Base-by-base conservation (phyloP, 2,797 vertebrate genomes). In the Yasuhikotakia modesta region DNA sequence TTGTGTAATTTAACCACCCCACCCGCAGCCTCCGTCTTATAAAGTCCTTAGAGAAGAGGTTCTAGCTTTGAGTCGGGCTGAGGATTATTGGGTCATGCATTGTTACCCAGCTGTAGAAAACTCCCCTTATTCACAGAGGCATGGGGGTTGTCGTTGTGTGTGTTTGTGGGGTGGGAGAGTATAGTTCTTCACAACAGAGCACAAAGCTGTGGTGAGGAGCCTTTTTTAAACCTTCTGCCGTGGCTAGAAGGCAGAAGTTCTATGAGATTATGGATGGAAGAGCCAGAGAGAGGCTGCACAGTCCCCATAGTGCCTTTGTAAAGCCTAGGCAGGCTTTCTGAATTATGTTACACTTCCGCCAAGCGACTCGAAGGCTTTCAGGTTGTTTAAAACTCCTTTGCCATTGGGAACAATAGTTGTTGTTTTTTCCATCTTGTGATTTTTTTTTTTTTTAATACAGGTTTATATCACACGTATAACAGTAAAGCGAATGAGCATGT, bases 21-120 rank as follows among this genome's bases (percentile, higher is more conserved):
- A 65, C 32, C 73, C 73, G 12, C 19, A n/a, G 82, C 86, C 80
- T 78, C 72, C 78, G 82, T 84, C 84, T 89, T 91, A 91, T 91
- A 86, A 90, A 93, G 92, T 93, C 91, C 87, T 93, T 90, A 87
- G 87, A 90, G 87, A 83, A 84, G 88, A 85, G 84, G 88, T 83
- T 91, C 87, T 87, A 90, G 90, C 88, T 92, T 91, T 91, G 89
- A 93, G 89, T 91, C 89, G 90, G 90, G 89, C 89, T 90, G 85
- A 87, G 92, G 92, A 93, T 94, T 94, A 94, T 91, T 92, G 92
- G 92, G 92, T 93, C 91, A 93, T 91, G 92, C 92, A 91, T 93
- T 92, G 92, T 93, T 93, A 92, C 90, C 90, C 92, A 92, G 91
- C 92, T 93, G 93, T 91, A 92, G 90, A 92, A 91, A 90, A 91